phyloP scores from a whole-genome alignment of 2,888 invertebrate genomes.

The Calameuta idolon region DNA sequence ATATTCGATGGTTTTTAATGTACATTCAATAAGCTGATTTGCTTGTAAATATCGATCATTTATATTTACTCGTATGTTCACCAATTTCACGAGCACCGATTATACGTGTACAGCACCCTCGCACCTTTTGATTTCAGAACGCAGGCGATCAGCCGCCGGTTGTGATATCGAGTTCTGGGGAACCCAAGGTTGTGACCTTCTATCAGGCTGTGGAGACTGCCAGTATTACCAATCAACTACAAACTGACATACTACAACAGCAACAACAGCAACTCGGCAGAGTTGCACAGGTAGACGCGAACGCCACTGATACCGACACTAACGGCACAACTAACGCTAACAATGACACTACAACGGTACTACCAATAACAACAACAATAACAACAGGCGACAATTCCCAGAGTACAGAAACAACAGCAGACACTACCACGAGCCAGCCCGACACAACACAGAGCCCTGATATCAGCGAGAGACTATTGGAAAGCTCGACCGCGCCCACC shows the following conservation, averaged over 20 bases:
- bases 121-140: conserved; percentile 61
- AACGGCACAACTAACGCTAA: conserved; percentile 60
- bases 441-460: conserved; percentile 41
- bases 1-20: neutral
- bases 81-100: conserved; percentile 12
- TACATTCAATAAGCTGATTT: neutral
- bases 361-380: conserved; percentile 40
- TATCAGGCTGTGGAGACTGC: conserved; percentile 62
- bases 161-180: conserved; percentile 57
- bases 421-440: conserved; percentile 37
- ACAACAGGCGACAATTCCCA: conserved; percentile 34
- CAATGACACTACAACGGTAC: conserved; percentile 57
- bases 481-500: neutral
- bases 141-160: conserved; percentile 48
- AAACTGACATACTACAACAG: conserved; percentile 38
- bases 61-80: neutral
- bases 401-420: conserved; percentile 46
- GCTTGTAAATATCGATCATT: neutral
- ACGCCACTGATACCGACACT: conserved; percentile 47
- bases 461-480: neutral
- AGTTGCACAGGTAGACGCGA: conserved; percentile 59
- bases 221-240: conserved; percentile 55
- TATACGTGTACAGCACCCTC: conserved; percentile 51
- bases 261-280: conserved; percentile 46
- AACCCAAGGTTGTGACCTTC: conserved; percentile 59